Evolutionary conservation across 23 tunicate species (phyloP).

Genomic region (Diplosoma virens): DNA sequence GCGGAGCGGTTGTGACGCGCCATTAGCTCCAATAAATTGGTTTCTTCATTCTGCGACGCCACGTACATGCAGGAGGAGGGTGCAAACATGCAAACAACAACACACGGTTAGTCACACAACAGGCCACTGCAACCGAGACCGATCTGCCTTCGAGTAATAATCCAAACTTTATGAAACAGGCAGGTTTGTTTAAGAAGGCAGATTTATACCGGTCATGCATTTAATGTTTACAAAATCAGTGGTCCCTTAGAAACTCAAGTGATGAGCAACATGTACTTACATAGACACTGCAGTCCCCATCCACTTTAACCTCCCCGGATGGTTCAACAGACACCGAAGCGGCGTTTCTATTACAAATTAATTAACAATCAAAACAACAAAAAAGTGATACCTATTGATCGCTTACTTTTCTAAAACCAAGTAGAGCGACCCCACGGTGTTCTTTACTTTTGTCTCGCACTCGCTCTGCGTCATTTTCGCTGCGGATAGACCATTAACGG

Average conservation of each 20-base stretch:
- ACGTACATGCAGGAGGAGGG: slow-evolving; percentile 14
- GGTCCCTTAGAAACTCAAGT: too few species aligned
- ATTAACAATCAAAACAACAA: background rate
- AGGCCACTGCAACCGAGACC: background rate
- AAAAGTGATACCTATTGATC: background rate
- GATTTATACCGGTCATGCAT: too few species aligned
- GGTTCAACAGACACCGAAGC: slow-evolving; percentile 51
- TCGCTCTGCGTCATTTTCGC: slow-evolving; percentile 60
- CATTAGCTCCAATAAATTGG: slow-evolving; percentile 40
- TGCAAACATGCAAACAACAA: background rate
- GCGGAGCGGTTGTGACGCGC: slow-evolving; percentile 75
- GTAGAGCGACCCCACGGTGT: slow-evolving; percentile 65
- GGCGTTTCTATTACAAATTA: slow-evolving; percentile 47
- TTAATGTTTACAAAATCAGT: too few species aligned
- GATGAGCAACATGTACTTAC: too few species aligned
- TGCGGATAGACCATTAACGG: slow-evolving; percentile 65
- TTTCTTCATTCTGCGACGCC: slow-evolving; percentile 35
- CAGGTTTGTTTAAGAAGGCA: too few species aligned
- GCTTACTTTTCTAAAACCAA: slow-evolving; percentile 81
- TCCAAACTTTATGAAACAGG: too few species aligned
- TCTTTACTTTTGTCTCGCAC: slow-evolving; percentile 63
- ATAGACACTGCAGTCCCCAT: slow-evolving; percentile 72
- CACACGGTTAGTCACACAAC: background rate
- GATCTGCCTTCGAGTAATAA: too few species aligned
- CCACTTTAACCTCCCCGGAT: slow-evolving; percentile 51